These are phyloP conservation scores for Calephelis virginiensis DNA, from an alignment of 1,140 invertebrate genomes.

Conservation along the genomic window DNA sequence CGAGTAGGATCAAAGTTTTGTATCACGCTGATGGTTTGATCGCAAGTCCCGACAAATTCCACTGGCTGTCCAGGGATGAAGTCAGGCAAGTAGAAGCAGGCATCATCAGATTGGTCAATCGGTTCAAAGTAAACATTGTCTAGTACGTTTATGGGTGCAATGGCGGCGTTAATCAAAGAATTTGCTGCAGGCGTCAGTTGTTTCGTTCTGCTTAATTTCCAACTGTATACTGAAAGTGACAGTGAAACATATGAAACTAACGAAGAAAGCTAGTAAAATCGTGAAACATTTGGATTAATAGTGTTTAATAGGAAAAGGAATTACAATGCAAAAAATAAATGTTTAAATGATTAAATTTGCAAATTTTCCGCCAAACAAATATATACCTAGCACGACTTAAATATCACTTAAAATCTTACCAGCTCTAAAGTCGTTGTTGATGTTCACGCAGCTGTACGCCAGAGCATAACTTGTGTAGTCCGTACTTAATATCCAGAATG, in stretches of 20 bases:
- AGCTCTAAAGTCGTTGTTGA: slow-evolving; percentile 30
- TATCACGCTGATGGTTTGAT: slow-evolving; percentile 40
- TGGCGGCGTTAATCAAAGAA: slow-evolving; percentile 40
- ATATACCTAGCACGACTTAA: too few relatives aligned
- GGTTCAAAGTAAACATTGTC: slow-evolving; percentile 45
- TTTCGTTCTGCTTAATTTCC: slow-evolving; percentile 56
- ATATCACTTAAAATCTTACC: slow-evolving; percentile 29
- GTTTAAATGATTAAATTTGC: too few relatives aligned
- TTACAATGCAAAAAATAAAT: too few relatives aligned
- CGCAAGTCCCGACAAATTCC: slow-evolving; percentile 47
- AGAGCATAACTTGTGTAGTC: slow-evolving; percentile 49
- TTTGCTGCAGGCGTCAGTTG: slow-evolving; percentile 31
- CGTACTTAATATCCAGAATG: slow-evolving; percentile 56
- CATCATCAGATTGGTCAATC: slow-evolving; percentile 42
- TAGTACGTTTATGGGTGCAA: slow-evolving; percentile 40
- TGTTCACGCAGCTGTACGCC: slow-evolving; percentile 48
- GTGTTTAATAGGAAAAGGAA: too few relatives aligned
- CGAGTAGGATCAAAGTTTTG: slow-evolving; percentile 36
- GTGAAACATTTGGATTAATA: too few relatives aligned
- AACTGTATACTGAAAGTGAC: slow-evolving; percentile 50
- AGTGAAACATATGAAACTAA: background rate
- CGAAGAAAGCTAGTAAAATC: too few relatives aligned
- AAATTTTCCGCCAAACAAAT: too few relatives aligned
- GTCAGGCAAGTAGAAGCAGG: slow-evolving; percentile 55
- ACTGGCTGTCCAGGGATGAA: slow-evolving; percentile 39